Base-by-base conservation (phyloP, 2,113 vertebrate genomes). In the Uria aalge region DNA sequence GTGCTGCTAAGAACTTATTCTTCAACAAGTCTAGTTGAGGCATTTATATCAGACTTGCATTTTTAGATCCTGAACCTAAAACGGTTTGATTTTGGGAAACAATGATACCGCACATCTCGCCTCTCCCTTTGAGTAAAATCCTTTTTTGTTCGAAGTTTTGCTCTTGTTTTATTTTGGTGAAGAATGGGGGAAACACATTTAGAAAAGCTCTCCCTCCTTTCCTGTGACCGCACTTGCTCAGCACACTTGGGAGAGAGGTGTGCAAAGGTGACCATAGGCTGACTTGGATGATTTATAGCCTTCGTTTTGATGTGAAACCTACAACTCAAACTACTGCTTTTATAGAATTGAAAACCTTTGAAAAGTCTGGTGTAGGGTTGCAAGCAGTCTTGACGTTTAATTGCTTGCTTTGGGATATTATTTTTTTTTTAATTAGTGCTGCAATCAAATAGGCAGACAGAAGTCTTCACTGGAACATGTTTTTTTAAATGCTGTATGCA, bases 121-220 rank as follows among this genome's bases (percentile, higher is more conserved):
- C 6, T 90, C 21, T 81, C 9, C n/a, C 29, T 53, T 43, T 32
- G 15, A 78, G 18, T 59, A 59, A 55, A 87, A 32, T 27, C 2
- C 5, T 4, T 26, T 30, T n/a, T 29, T 19, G 6, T 56, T 59
- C 47, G 3, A n/a, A 36, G 24, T 62, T 77, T 77, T 73, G 50
- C 23, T n/a, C 4, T 24, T 2, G 1, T 34, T 20, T 43, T 1
- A 1, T 24, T 36, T 29, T 57, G 5, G 15, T 10, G 8, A 20
- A 6, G 10, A 8, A 6, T 8, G 19, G 11, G 12, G 56, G 30
- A 18, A 60, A 40, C 0, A 0, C 9, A 2, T 72, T 72, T 64
- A 48, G 41, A 21, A 81, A 68, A 78, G 41, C 15, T 71, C 27
- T 93, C 24, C 38, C 9, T 78, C 22, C 41, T 63, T 79, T 63